A percentile compares a stretch with the other conserved stretches of the same genome.
Conservation (phyloP, 2,113 vertebrate species). For the Indri indri region DNA sequence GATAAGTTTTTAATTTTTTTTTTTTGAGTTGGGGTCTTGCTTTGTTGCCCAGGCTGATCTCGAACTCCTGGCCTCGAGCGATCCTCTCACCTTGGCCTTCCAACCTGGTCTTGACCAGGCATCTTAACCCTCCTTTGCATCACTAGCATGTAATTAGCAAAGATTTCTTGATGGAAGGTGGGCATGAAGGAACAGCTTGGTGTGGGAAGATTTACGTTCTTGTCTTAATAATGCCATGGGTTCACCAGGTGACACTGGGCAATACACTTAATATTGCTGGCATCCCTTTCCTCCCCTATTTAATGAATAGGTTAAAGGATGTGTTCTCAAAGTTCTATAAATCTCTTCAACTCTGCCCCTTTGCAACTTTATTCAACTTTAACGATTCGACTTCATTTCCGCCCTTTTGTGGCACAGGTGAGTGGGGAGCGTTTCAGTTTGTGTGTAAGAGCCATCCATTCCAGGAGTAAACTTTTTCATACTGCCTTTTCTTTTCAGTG, state of each 20-base stretch:
- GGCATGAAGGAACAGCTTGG: background rate
- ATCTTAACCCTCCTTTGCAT: background rate
- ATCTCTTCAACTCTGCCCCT: background rate
- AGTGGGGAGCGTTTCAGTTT: background rate
- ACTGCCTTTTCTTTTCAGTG: background rate
- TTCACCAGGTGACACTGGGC: background rate
- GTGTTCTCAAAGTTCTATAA: background rate
- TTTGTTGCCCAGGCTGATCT: too few relatives aligned
- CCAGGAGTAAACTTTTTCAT: background rate
- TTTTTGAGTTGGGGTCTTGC: too few relatives aligned
- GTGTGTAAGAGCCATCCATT: background rate
- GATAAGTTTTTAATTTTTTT: too few relatives aligned
- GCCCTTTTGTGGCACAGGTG: background rate
- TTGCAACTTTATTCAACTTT: background rate
- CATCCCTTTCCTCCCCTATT: background rate
- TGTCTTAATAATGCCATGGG: background rate
- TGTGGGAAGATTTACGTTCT: background rate
- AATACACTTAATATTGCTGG: background rate
- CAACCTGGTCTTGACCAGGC: too few relatives aligned
- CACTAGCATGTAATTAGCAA: background rate
- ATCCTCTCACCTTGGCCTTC: too few relatives aligned
- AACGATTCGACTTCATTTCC: background rate
- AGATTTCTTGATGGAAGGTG: background rate
- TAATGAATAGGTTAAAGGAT: background rate
- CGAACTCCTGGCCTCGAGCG: too few relatives aligned